Evolutionary conservation across 2,888 invertebrate species (phyloP).

Genomic region (Pemphredon lugubris): DNA sequence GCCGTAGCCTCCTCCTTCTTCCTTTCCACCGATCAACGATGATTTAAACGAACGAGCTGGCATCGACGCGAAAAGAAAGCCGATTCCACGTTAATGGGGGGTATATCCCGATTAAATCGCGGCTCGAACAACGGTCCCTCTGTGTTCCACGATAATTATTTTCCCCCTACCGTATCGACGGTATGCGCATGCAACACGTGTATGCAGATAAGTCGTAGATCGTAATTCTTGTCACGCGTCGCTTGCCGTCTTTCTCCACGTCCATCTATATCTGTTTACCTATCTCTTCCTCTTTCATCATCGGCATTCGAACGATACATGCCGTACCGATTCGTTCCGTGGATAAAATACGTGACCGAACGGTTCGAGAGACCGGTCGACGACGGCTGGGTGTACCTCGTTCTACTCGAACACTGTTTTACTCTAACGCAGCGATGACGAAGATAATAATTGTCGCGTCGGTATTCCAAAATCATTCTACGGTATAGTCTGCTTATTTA

Average conservation of each 20-base stretch:
- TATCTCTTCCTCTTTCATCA: constrained; percentile 63
- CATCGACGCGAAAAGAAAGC: constrained; percentile 7
- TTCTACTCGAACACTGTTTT: no score
- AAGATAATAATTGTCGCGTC: no score
- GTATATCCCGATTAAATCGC: constrained; percentile 42
- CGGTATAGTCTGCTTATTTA: no score
- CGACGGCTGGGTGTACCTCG: no score
- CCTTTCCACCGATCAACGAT: no score
- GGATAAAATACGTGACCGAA: constrained; percentile 48
- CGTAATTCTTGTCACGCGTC: constrained; percentile 55
- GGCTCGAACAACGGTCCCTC: constrained; percentile 46
- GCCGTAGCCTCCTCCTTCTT: no score
- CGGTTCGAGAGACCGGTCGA: neutral
- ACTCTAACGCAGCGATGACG: no score
- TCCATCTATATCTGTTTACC: constrained; percentile 52
- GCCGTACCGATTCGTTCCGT: constrained; percentile 46
- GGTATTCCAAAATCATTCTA: no score
- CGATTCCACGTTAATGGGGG: constrained; percentile 30
- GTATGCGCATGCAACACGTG: constrained; percentile 44
- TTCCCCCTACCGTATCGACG: constrained; percentile 35
- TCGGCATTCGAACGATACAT: constrained; percentile 55
- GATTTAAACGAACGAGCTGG: neutral
- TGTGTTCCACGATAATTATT: constrained; percentile 54
- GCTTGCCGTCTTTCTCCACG: constrained; percentile 38
- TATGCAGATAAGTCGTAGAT: constrained; percentile 49